Evolutionary conservation across 2,888 invertebrate genomes (phyloP).

Genomic region (Onchidella celtica): DNA sequence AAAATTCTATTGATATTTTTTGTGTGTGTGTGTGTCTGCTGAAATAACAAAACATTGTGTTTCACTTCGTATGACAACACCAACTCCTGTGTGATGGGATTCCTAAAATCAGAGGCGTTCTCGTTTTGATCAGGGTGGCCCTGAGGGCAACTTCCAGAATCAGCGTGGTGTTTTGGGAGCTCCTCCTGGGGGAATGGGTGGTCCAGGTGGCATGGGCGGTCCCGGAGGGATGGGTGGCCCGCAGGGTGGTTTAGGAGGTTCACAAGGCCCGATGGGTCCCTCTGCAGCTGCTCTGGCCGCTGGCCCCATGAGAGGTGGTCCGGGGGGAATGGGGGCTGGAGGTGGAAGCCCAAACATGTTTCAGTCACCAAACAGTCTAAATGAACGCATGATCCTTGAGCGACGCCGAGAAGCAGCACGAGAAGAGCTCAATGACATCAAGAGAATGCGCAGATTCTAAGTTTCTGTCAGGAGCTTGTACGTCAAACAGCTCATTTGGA

Average conservation of each 20-base stretch:
- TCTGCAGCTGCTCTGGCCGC: constrained; percentile 35
- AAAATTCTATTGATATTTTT: no score
- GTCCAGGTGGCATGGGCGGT: constrained; percentile 53
- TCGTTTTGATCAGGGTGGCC: constrained; percentile 57
- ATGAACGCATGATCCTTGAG: constrained; percentile 44
- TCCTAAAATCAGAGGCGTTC: constrained; percentile 58
- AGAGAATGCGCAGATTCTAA: constrained; percentile 47
- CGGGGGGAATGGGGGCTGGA: constrained; percentile 36
- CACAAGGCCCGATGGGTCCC: constrained; percentile 50
- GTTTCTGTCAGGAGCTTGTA: not conserved
- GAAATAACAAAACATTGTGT: no score
- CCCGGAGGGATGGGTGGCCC: constrained; percentile 49
- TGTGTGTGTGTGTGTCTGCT: no score
- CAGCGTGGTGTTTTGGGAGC: constrained; percentile 55
- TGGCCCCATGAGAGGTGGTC: constrained; percentile 42
- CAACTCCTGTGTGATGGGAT: not conserved
- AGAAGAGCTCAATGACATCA: constrained; percentile 46
- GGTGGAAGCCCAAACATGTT: constrained; percentile 33
- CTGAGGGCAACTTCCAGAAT: constrained; percentile 53
- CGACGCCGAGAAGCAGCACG: constrained; percentile 44
- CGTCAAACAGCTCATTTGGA: no score
- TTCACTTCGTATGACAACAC: no score
- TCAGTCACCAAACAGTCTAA: constrained; percentile 16
- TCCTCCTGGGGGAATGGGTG: constrained; percentile 53
- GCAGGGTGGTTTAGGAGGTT: constrained; percentile 46